Evolutionary conservation across 64 coral and sea anemone species (phyloP).

Genomic region (Pocillopora damicornis): DNA sequence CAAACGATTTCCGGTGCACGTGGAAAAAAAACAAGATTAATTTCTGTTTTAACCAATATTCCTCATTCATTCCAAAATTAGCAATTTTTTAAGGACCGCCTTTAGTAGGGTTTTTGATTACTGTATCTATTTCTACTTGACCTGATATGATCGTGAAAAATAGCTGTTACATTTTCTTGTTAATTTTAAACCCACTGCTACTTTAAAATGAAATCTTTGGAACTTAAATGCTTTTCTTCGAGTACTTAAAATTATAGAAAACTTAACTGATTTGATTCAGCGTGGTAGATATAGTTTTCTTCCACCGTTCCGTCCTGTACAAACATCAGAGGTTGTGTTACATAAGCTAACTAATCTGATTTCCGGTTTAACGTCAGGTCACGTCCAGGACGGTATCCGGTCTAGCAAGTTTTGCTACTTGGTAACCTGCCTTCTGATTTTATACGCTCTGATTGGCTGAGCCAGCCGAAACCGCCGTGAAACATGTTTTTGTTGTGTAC

Average conservation of each 20-base stretch:
- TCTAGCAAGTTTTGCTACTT: slow-evolving; percentile 59
- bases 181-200: no score
- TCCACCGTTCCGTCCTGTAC: not conserved
- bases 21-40: not conserved
- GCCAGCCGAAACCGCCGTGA: not conserved
- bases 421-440: slow-evolving; percentile 29
- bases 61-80: not conserved
- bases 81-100: not conserved
- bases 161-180: no score
- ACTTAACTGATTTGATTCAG: not conserved
- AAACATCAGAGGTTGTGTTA: slow-evolving; percentile 11
- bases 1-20: slow-evolving; percentile 6
- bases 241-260: not conserved
- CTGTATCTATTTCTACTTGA: not conserved
- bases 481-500: slow-evolving; percentile 46
- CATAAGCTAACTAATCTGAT: not conserved
- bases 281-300: not conserved
- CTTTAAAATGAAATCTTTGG: no score
- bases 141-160: no score
- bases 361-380: slow-evolving; percentile 14
- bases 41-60: not conserved
- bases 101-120: not conserved
- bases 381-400: slow-evolving; percentile 35
- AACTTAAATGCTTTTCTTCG: no score
- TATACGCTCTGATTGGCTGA: slow-evolving; percentile 53